A percentile compares a stretch with the other conserved stretches of the same genome.
Evolutionary conservation across 2,797 vertebrate species (phyloP).

Genomic region (Enteromius unitaeniatus): DNA sequence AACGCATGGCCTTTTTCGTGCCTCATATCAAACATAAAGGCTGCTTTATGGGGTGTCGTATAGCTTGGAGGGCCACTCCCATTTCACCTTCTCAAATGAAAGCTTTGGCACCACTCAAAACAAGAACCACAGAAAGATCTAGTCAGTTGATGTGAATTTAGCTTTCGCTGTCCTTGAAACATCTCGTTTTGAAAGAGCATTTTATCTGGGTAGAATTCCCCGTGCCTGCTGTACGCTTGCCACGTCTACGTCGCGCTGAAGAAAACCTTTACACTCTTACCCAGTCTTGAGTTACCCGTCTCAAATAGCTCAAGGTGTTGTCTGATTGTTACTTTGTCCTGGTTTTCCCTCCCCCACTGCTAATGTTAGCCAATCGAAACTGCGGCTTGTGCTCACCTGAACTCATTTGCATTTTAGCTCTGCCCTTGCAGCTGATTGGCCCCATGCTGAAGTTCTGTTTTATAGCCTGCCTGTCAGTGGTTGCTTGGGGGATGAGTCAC

Average conservation of each 20-base stretch:
- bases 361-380: constrained; percentile 70
- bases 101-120: background rate
- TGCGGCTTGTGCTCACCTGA: constrained; percentile 77
- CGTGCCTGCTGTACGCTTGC: constrained; percentile 64
- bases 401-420: constrained; percentile 76
- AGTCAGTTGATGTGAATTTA: background rate
- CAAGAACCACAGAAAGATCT: constrained; percentile 8
- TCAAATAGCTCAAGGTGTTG: constrained; percentile 73
- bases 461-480: constrained; percentile 75
- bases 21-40: constrained; percentile 54
- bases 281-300: constrained; percentile 72
- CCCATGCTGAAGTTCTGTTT: constrained; percentile 70
- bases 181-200: background rate
- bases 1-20: constrained; percentile 50
- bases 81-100: constrained; percentile 53
- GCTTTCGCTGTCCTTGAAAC: background rate
- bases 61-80: constrained; percentile 51
- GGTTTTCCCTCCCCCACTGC: constrained; percentile 61
- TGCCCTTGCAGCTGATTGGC: constrained; percentile 77
- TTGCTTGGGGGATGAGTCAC: constrained; percentile 78
- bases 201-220: constrained; percentile 67
- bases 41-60: constrained; percentile 60
- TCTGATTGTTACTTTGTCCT: constrained; percentile 66
- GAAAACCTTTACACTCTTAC: constrained; percentile 60
- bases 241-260: constrained; percentile 49